phyloP scores from a whole-genome alignment of 2,113 vertebrate genomes.

The Hoplias malabaricus region DNA sequence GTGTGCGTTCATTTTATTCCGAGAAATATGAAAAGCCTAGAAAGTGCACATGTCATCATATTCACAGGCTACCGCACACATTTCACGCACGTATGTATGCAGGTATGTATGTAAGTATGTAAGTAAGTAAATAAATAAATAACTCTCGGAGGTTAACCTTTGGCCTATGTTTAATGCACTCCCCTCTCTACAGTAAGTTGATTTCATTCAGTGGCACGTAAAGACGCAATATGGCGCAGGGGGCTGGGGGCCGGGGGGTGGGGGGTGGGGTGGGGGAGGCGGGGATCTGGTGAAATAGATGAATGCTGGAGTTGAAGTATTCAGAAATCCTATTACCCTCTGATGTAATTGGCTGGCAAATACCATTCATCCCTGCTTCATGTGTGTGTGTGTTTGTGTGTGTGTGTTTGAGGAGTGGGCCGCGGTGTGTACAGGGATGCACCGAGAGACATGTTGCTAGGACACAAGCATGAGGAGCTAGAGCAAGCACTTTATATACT shows the following conservation, averaged over 20 bases:
- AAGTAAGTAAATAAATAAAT: not conserved
- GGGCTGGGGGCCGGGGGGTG: too few relatives aligned
- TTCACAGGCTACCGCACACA: too few relatives aligned
- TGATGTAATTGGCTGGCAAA: conserved; percentile 42
- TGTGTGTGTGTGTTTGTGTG: not conserved
- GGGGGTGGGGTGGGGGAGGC: too few relatives aligned
- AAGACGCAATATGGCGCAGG: conserved; percentile 23
- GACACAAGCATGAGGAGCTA: conserved; percentile 56
- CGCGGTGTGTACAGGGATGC: conserved; percentile 42
- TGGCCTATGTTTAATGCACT: conserved; percentile 5
- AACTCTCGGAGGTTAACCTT: not conserved
- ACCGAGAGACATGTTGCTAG: conserved; percentile 62
- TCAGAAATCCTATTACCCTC: conserved; percentile 49
- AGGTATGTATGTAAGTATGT: not conserved
- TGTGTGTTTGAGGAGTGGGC: conserved; percentile 14
- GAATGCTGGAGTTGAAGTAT: conserved; percentile 34
- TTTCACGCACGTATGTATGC: not conserved
- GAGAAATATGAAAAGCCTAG: too few relatives aligned
- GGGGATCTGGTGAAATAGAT: conserved; percentile 17
- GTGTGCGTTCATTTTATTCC: too few relatives aligned
- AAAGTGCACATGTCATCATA: too few relatives aligned
- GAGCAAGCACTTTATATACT: conserved; percentile 57
- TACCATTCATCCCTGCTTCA: conserved; percentile 44
- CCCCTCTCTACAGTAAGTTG: not conserved
- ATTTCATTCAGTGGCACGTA: conserved; percentile 9